Evolutionary conservation across 2,113 vertebrate genomes (phyloP), one percentile per base, ranked within the genome.

Genomic region (Megalops atlanticus): DNA sequence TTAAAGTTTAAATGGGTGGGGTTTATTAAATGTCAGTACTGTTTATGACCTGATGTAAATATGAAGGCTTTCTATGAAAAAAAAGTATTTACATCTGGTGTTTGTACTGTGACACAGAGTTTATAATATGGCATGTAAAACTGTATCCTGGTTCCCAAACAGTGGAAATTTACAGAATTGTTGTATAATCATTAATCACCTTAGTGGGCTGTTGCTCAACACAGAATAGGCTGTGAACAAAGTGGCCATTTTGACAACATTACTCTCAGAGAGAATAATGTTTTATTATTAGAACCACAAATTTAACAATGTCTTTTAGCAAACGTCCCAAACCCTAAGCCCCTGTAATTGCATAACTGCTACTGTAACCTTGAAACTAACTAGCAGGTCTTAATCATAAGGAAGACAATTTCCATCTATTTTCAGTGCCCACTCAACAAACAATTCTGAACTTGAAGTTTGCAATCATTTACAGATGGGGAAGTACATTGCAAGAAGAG

Each of bases 121-220:
- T 36, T 71, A 38, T 36, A 3, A 16, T 14, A 10, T 68, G n/a
- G 78, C 24, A 54, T 27, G 11, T 64, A 64, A 64, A 58, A 16
- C 35, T 21, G 38, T 21, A 77, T 77, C 76, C 38, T 24, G 24
- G 40, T 74, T 39, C 36, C 40, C n/a, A 11, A n/a, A 41, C 69
- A 81, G 75, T 84, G 82, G 79, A 86, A 87, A 86, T 88, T 83
- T 58, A 83, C 80, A 54, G 75, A 83, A 79, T 75, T 76, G 79
- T 92, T 92, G 91, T 88, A 79, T 91, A 91, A 92, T 84, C 73
- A 79, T 87, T 89, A 91, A 93, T 92, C 91, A 87, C 54, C 86
- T 92, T 88, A 85, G 52, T 81, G 43, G 4, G 77, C 77, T 85
- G 74, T 87, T 86, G 84, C 84, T 85, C 78, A 87, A 38, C 78